These are phyloP conservation scores for Zaprionus lineosus DNA, from an alignment of 2,888 invertebrate species.

Conservation along the genomic window DNA sequence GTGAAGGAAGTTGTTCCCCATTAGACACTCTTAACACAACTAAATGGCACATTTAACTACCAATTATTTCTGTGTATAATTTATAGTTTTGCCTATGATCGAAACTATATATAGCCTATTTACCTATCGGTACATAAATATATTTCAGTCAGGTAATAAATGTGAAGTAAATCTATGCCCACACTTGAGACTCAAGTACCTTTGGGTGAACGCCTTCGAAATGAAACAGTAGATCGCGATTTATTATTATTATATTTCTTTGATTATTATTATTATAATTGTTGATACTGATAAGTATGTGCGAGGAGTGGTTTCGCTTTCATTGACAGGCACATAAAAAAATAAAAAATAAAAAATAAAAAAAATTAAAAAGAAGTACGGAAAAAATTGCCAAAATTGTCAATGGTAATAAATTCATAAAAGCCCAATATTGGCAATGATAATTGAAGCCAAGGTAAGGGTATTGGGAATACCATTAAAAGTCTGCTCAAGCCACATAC, in stretches of 20 bases:
- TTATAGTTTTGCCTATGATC: too few relatives aligned
- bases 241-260: conserved; percentile 1
- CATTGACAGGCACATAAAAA: conserved; percentile 48
- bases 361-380: background rate
- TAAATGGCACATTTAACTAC: too few relatives aligned
- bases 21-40: too few relatives aligned
- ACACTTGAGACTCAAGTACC: background rate
- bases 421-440: conserved; percentile 72
- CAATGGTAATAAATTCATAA: conserved; percentile 65
- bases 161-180: background rate
- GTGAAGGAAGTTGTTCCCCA: too few relatives aligned
- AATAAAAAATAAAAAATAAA: conserved; percentile 27
- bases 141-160: background rate
- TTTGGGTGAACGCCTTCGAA: background rate
- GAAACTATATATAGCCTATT: too few relatives aligned
- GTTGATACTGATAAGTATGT: conserved; percentile 34
- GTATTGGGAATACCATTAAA: conserved; percentile 18
- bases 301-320: conserved; percentile 25
- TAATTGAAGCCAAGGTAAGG: conserved; percentile 63
- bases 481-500: conserved; percentile 31
- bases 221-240: background rate
- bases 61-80: too few relatives aligned
- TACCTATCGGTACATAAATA: too few relatives aligned
- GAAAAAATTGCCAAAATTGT: conserved; percentile 41
- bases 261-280: conserved; percentile 11